Conservation (phyloP, 2,888 invertebrate genomes). For the Tenthredo mesomela region DNA sequence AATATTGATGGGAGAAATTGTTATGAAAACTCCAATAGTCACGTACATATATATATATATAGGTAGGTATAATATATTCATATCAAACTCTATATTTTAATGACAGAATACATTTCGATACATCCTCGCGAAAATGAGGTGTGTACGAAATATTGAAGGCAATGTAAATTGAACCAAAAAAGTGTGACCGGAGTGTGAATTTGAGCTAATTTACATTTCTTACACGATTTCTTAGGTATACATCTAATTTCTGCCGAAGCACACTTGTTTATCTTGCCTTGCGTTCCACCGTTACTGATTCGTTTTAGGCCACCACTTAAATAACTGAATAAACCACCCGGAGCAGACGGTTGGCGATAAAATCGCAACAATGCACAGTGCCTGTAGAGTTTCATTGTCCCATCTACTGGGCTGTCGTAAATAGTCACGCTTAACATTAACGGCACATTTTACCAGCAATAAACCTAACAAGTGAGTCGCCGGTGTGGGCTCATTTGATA, state of each 20-base stretch:
- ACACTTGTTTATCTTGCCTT: background rate
- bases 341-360: slow-evolving; percentile 32
- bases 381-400: background rate
- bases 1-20: background rate
- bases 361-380: background rate
- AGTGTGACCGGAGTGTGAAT: too few relatives aligned
- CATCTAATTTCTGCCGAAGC: too few relatives aligned
- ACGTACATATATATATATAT: too few relatives aligned
- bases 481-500: slow-evolving; percentile 49
- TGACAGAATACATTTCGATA: background rate
- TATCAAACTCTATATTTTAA: background rate
- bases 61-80: background rate
- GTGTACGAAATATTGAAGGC: too few relatives aligned
- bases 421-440: slow-evolving; percentile 47
- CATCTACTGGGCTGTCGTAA: slow-evolving; percentile 19
- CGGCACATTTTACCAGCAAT: slow-evolving; percentile 46
- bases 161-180: too few relatives aligned
- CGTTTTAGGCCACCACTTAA: background rate
- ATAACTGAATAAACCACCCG: background rate
- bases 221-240: too few relatives aligned
- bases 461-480: slow-evolving; percentile 46
- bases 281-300: background rate
- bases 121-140: too few relatives aligned
- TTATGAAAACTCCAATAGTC: background rate
- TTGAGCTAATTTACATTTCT: too few relatives aligned